These are phyloP conservation scores for Plumapathes pennacea DNA, from an alignment of 92 coral and sea anemone genomes.

Conservation along the genomic window DNA sequence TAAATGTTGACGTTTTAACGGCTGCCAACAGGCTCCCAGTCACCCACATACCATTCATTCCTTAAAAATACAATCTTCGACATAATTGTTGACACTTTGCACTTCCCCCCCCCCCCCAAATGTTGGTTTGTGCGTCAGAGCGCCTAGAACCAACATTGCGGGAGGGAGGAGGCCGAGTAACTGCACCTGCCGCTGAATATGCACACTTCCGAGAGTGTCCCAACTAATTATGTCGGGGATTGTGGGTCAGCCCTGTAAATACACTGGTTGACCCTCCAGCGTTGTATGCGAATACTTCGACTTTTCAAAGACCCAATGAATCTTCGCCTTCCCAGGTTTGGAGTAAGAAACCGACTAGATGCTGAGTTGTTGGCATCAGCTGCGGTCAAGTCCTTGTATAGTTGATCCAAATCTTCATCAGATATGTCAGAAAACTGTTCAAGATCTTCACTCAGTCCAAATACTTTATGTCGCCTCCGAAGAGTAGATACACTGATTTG, in stretches of 20 bases:
- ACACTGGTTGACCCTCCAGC: conserved; percentile 56
- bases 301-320: conserved; percentile 49
- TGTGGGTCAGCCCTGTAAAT: conserved; percentile 36
- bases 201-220: too few species aligned
- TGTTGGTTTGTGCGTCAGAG: too few species aligned
- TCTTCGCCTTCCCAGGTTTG: conserved; percentile 62
- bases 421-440: conserved; percentile 44
- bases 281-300: conserved; percentile 43
- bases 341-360: conserved; percentile 52
- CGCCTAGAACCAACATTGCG: too few species aligned
- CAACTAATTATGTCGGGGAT: too few species aligned
- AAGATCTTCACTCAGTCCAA: conserved; percentile 29
- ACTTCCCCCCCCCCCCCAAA: too few species aligned
- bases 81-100: too few species aligned
- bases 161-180: too few species aligned
- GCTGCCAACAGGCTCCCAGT: too few species aligned
- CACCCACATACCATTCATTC: too few species aligned
- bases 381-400: conserved; percentile 41
- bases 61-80: too few species aligned
- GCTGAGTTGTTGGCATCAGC: conserved; percentile 20
- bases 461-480: conserved; percentile 25
- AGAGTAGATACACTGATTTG: conserved; percentile 40
- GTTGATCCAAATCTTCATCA: conserved; percentile 43
- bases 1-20: too few species aligned
- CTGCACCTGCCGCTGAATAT: too few species aligned